Conservation (phyloP, 2,113 vertebrate species). For the Chascanopsetta lugubris region DNA sequence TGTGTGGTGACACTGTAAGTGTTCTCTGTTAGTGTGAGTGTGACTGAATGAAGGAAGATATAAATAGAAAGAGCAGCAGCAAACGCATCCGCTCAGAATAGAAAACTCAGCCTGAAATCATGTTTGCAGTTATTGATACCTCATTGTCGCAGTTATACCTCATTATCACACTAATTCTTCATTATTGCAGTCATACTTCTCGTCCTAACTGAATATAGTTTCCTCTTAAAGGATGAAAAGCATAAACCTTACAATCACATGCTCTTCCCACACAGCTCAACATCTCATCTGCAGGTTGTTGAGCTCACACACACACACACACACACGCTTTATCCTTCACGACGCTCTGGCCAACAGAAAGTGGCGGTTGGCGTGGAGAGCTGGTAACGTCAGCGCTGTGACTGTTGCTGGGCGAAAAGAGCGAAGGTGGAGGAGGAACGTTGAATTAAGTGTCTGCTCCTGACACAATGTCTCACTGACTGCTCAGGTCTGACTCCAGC, state of each 20-base stretch:
- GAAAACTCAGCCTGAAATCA: slow-evolving; percentile 18
- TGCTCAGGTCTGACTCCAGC: slow-evolving; percentile 69
- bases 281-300: slow-evolving; percentile 55
- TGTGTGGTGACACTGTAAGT: slow-evolving; percentile 54
- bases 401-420: slow-evolving; percentile 80
- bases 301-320: slow-evolving; percentile 35
- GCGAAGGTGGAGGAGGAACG: slow-evolving; percentile 66
- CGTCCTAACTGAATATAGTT: no score
- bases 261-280: slow-evolving; percentile 41
- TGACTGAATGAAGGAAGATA: slow-evolving; percentile 1
- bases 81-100: no score
- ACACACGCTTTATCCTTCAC: slow-evolving; percentile 49
- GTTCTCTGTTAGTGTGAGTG: slow-evolving; percentile 18
- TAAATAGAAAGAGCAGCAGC: no score
- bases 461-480: slow-evolving; percentile 74
- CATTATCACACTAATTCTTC: no score
- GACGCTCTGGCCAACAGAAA: slow-evolving; percentile 73
- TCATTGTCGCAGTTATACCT: no score
- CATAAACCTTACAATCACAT: no score
- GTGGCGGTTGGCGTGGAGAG: slow-evolving; percentile 51
- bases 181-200: no score
- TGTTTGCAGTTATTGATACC: no score
- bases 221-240: no score
- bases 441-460: slow-evolving; percentile 72
- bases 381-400: slow-evolving; percentile 66